A percentile compares a stretch with the other conserved stretches of the same genome.
phyloP scores from a whole-genome alignment of 64 coral and sea anemone genomes.

The Pocillopora damicornis region DNA sequence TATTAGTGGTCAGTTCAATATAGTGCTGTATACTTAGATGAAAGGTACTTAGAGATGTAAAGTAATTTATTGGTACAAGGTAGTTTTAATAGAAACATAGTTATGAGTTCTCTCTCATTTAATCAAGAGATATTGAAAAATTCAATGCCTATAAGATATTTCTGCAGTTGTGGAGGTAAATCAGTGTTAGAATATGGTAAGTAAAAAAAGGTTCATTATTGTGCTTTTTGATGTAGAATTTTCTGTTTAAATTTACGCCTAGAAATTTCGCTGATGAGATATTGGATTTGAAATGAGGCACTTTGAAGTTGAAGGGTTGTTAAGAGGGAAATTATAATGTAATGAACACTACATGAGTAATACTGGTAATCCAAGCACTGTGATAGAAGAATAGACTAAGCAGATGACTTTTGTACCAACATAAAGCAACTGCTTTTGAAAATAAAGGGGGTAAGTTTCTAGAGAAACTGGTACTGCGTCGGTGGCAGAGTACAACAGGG shows the following conservation, averaged over 20 bases:
- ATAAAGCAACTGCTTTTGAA: too few relatives aligned
- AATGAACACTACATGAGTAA: too few relatives aligned
- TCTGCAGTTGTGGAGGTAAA: conserved; percentile 8
- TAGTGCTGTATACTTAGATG: not conserved
- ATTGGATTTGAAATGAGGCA: too few relatives aligned
- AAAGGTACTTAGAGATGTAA: not conserved
- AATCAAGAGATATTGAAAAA: not conserved
- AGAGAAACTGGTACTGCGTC: too few relatives aligned
- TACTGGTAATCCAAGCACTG: too few relatives aligned
- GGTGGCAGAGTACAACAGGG: too few relatives aligned
- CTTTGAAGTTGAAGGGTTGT: too few relatives aligned
- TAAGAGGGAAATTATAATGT: too few relatives aligned
- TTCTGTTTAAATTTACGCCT: not conserved
- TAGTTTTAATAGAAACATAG: not conserved
- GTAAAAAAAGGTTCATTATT: not conserved
- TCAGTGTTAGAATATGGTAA: not conserved
- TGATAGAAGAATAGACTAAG: too few relatives aligned
- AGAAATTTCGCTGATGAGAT: too few relatives aligned
- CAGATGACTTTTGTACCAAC: too few relatives aligned
- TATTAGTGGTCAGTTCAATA: not conserved
- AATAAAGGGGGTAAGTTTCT: too few relatives aligned
- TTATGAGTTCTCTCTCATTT: not conserved
- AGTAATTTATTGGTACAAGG: not conserved
- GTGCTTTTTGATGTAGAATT: not conserved
- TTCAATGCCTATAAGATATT: not conserved